phyloP scores from a whole-genome alignment of 1,140 invertebrate species.

The Scaptomyza montana region DNA sequence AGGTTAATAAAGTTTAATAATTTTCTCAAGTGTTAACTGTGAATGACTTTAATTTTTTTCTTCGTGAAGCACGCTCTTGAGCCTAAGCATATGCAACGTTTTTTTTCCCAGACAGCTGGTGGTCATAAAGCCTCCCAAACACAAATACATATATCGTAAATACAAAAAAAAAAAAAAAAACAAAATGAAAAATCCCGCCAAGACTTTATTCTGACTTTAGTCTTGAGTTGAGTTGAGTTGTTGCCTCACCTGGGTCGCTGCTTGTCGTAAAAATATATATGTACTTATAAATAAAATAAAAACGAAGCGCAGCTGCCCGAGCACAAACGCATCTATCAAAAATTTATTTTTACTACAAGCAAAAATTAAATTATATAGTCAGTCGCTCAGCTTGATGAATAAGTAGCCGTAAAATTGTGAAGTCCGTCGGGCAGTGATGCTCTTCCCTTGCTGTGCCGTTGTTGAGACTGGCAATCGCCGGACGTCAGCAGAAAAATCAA shows the following conservation, averaged over 20 bases:
- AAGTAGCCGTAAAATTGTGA: conserved; percentile 71
- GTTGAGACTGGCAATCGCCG: conserved; percentile 23
- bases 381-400: conserved; percentile 75
- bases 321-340: conserved; percentile 64
- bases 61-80: neutral
- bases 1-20: conserved; percentile 77
- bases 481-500: conserved; percentile 75
- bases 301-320: conserved; percentile 25
- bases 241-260: conserved; percentile 22
- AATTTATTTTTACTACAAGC: conserved; percentile 72
- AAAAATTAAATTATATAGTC: conserved; percentile 80
- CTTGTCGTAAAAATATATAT: conserved; percentile 16
- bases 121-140: conserved; percentile 19
- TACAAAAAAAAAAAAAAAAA: too few species aligned
- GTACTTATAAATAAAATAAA: conserved; percentile 14
- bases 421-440: conserved; percentile 25
- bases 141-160: conserved; percentile 46
- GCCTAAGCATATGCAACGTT: conserved; percentile 38
- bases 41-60: conserved; percentile 51
- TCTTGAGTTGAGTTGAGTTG: conserved; percentile 2
- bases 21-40: conserved; percentile 64
- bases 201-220: neutral
- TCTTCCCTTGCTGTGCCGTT: neutral
- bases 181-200: neutral
- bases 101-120: conserved; percentile 6